phyloP scores from a whole-genome alignment of 2,113 vertebrate species.

The Phycodurus eques region DNA sequence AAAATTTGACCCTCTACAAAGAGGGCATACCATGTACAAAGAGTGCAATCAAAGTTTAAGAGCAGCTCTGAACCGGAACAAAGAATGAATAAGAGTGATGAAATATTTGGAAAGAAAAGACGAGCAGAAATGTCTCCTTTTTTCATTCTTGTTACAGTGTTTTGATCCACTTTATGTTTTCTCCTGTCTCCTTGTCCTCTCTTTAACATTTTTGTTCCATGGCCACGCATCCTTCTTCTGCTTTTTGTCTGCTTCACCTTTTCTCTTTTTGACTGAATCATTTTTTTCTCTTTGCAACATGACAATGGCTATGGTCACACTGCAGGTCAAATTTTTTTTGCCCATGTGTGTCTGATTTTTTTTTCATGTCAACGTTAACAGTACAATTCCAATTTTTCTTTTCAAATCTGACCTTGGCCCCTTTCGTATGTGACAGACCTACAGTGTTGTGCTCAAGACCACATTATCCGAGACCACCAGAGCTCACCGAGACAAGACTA shows the following conservation, averaged over 20 bases:
- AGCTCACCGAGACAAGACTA: too few species aligned
- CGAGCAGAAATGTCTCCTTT: background rate
- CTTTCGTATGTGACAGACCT: too few species aligned
- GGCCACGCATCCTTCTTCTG: background rate
- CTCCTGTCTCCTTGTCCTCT: conserved; percentile 1
- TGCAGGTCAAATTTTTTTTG: too few species aligned
- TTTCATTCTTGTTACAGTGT: background rate
- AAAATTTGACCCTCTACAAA: too few species aligned
- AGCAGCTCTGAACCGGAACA: background rate
- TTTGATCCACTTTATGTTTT: background rate
- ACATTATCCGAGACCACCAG: too few species aligned
- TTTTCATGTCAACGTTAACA: too few species aligned
- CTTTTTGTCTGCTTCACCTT: background rate
- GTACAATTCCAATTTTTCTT: too few species aligned
- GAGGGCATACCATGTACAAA: background rate
- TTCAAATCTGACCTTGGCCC: too few species aligned
- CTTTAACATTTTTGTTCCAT: conserved; percentile 9
- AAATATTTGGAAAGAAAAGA: conserved; percentile 1
- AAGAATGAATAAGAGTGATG: conserved; percentile 6
- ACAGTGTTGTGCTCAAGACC: too few species aligned
- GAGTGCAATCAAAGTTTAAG: background rate
- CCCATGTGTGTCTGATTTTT: too few species aligned
- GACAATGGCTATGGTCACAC: background rate
- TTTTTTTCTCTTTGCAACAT: background rate
- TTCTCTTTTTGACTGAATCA: background rate